Base-by-base conservation (phyloP, 2,113 vertebrate species). In the Phoxinus phoxinus region DNA sequence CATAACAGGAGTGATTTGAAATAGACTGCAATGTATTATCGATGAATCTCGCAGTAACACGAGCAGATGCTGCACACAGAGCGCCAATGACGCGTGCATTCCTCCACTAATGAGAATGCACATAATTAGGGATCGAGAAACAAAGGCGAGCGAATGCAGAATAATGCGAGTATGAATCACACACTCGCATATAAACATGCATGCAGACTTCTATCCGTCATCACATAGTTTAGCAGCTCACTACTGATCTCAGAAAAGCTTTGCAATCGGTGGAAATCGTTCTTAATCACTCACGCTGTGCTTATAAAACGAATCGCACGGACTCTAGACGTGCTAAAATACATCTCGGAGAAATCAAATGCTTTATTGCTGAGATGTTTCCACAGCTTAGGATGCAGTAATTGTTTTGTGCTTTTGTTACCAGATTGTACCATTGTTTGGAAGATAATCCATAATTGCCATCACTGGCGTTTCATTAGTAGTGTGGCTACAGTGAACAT, bases 31-130 rank as follows among this genome's bases (percentile, higher is more conserved):
- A 90, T 90, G 88, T 84, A 87, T 94, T 92, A 94, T 93, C 93
- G 91, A 85, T 90, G 88, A 92, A 90, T 85, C 88, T 44, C 25
- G 86, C 90, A 86, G 89, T 92, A 89, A 93, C 90, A 89, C 86
- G 86, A 85, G 88, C 92, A 90, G 91, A 91, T 93, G 90, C 88
- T 91, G 83, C 86, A 87, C 90, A 88, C 92, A 91, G 89, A 77
- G 86, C 65, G 86, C 90, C 90, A 86, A 88, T 90, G 89, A 85
- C 84, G 88, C 90, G 88, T 89, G 88, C 89, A 58, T 63, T 91
- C 89, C 85, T 81, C 82, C 79, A 56, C 91, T 93, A 93, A 94
- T 92, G 92, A 93, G 90, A 91, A 88, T 72, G 78, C 65, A 44
- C 51, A 46, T 91, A 91, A 93, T 92, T 91, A 90, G 90, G 89